Evolutionary conservation across 2,888 invertebrate genomes (phyloP).

Genomic region (Merodon equestris): DNA sequence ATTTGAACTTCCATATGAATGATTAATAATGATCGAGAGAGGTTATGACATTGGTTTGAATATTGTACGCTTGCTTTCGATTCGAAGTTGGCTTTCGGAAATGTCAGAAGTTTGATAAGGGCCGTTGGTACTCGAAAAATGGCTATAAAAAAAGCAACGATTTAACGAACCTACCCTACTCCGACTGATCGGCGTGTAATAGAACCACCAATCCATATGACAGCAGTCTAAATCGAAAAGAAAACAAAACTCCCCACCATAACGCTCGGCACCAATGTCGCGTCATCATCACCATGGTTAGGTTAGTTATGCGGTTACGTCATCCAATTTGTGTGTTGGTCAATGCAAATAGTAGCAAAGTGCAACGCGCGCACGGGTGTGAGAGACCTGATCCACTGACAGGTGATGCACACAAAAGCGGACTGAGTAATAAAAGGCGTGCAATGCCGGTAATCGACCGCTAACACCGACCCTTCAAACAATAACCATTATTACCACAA

Average conservation of each 20-base stretch:
- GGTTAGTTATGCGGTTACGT: conserved; percentile 53
- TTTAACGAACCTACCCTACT: too few species aligned
- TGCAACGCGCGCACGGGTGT: background rate
- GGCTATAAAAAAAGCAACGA: too few species aligned
- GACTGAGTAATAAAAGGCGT: conserved; percentile 6
- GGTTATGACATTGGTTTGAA: conserved; percentile 26
- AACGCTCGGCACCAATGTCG: conserved; percentile 13
- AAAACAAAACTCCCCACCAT: conserved; percentile 14
- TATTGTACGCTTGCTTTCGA: conserved; percentile 1
- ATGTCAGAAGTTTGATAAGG: conserved; percentile 9
- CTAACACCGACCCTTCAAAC: conserved; percentile 14
- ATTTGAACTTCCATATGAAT: conserved; percentile 8
- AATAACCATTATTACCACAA: conserved; percentile 46
- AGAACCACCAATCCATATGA: background rate
- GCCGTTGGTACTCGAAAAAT: too few species aligned
- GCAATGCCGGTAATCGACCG: conserved; percentile 13
- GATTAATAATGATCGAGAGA: conserved; percentile 38
- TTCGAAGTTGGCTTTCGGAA: conserved; percentile 16
- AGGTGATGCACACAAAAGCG: too few species aligned
- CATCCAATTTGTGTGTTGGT: conserved; percentile 54
- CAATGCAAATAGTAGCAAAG: conserved; percentile 26
- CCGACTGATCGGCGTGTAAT: too few species aligned
- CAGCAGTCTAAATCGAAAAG: background rate
- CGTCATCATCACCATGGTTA: background rate
- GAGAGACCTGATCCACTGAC: background rate